Percentiles rank a stretch among this genome's conserved stretches.
Evolutionary conservation across 2,888 invertebrate genomes (phyloP).

Genomic region (Troides oblongomaculatus): DNA sequence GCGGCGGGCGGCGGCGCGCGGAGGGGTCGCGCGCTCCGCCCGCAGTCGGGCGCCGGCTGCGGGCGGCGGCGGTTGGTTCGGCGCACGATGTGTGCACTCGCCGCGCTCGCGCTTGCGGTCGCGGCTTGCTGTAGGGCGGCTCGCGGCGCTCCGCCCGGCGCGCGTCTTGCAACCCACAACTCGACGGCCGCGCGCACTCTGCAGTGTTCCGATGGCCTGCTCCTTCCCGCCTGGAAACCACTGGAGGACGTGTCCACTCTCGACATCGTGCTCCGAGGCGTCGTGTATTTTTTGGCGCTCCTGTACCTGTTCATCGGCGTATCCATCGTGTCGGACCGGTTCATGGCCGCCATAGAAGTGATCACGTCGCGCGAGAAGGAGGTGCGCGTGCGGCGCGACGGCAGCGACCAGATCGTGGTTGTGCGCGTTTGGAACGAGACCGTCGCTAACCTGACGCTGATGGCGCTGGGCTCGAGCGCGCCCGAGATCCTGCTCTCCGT

Average conservation of each 20-base stretch:
- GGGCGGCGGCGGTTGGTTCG: constrained; percentile 72
- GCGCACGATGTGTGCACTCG: constrained; percentile 76
- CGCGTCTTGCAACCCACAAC: constrained; percentile 62
- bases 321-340: constrained; percentile 98
- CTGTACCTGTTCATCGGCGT: constrained; percentile 99
- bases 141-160: constrained; percentile 66
- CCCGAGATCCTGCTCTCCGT: constrained; percentile 98
- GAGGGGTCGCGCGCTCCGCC: constrained; percentile 44
- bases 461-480: constrained; percentile 99
- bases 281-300: constrained; percentile 93
- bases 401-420: constrained; percentile 93
- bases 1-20: constrained; percentile 17
- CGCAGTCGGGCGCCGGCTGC: constrained; percentile 76
- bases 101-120: constrained; percentile 75
- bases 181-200: constrained; percentile 63
- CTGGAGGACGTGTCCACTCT: constrained; percentile 85
- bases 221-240: constrained; percentile 95
- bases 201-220: constrained; percentile 89
- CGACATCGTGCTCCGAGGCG: constrained; percentile 91
- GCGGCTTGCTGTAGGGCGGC: constrained; percentile 71
- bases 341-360: constrained; percentile 99
- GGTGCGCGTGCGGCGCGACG: constrained; percentile 92
- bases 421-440: constrained; percentile 99
- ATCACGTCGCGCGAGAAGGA: constrained; percentile 99
- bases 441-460: constrained; percentile 97